phyloP scores from a whole-genome alignment of 2,888 invertebrate species.

The Pilophorus perplexus region DNA sequence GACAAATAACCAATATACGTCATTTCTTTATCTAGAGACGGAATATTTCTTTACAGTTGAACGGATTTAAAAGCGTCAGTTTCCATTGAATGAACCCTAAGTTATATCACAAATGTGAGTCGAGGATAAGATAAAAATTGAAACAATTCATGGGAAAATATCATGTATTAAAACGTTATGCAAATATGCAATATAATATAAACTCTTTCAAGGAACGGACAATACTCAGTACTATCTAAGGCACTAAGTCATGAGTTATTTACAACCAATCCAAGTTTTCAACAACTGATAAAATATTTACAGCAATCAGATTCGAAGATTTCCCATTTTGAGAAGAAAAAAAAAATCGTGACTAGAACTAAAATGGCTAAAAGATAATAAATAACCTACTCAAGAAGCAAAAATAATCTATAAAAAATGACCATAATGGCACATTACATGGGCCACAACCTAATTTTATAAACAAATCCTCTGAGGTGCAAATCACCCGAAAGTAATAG shows the following conservation, averaged over 20 bases:
- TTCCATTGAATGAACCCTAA: no score
- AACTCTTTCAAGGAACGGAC: conserved; percentile 47
- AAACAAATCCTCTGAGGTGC: background rate
- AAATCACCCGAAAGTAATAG: conserved; percentile 17
- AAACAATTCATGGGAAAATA: no score
- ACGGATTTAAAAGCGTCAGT: no score
- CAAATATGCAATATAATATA: conserved; percentile 37
- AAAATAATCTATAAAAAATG: background rate
- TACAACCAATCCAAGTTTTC: conserved; percentile 46
- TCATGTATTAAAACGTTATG: conserved; percentile 32
- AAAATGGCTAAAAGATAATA: conserved; percentile 46
- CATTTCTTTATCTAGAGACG: no score
- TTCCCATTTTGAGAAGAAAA: conserved; percentile 31
- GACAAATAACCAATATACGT: no score
- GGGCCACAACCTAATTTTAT: background rate
- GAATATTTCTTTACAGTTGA: no score
- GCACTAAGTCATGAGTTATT: conserved; percentile 47
- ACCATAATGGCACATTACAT: conserved; percentile 22
- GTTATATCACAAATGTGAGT: no score
- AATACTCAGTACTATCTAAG: conserved; percentile 48
- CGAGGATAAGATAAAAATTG: no score
- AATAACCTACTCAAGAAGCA: conserved; percentile 9
- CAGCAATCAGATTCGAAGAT: background rate
- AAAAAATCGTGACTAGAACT: conserved; percentile 46
- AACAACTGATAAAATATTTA: conserved; percentile 36